These are phyloP conservation scores for Alethe castanea DNA, from an alignment of 2,113 vertebrate genomes.

Conservation along the genomic window DNA sequence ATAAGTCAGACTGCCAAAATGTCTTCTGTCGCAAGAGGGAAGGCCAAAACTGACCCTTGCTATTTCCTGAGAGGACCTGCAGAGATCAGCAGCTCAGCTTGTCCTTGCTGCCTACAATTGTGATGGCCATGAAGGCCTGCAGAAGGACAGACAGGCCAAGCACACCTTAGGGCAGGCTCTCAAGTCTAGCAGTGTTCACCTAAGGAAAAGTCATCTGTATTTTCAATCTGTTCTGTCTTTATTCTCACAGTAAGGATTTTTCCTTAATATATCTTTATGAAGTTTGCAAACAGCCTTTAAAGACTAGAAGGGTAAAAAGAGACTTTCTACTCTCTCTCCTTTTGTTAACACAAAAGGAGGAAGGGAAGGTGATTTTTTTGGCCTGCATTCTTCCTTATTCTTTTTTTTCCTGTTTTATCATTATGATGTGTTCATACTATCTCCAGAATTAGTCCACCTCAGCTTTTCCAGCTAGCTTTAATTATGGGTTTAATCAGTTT, in stretches of 20 bases:
- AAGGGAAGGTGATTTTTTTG: background rate
- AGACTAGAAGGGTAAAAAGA: background rate
- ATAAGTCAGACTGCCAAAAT: background rate
- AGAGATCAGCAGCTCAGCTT: background rate
- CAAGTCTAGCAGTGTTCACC: background rate
- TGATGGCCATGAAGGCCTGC: fast-evolving
- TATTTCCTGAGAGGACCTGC: background rate
- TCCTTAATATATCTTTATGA: background rate
- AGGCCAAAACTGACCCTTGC: background rate
- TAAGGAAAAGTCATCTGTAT: background rate
- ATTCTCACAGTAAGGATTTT: background rate
- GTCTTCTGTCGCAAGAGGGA: background rate
- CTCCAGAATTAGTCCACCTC: background rate
- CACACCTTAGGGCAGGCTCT: fast-evolving
- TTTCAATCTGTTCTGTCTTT: background rate
- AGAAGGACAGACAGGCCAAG: background rate
- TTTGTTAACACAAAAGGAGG: background rate
- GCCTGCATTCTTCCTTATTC: background rate
- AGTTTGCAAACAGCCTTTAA: background rate
- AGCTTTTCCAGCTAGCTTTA: background rate
- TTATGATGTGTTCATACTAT: background rate
- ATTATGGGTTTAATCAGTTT: slow-evolving; percentile 26
- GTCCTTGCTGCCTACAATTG: background rate
- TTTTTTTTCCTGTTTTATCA: background rate
- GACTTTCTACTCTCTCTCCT: background rate